Evolutionary conservation across 2,113 vertebrate genomes (phyloP), one percentile per base, ranked within the genome.

Genomic region (Sorex fumeus): DNA sequence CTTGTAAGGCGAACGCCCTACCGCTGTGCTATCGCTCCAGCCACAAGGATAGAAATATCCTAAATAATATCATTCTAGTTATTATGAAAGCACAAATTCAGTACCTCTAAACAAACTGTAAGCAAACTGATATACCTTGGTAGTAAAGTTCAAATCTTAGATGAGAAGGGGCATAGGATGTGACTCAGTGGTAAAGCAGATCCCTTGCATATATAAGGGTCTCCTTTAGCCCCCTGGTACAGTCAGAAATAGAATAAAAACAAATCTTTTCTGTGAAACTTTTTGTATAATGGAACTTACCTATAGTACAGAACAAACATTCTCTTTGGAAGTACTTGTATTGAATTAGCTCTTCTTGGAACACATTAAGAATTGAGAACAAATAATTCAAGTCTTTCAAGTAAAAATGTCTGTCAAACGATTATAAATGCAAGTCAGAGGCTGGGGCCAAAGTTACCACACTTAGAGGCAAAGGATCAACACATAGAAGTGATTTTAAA

Each of bases 311-410:
- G 34, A 94, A 45, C 60, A 70, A 90, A 32, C n/a, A 71, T 86
- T 95, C 66, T 84, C 32, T 91, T 72, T 77, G 50, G 53, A 87
- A 70, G 40, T 32, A 64, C 30, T 84, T 86, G 76, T 18, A 69
- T 43, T 84, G 45, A 80, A 91, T 87, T 85, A 84, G 74, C 45
- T 91, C 85, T 78, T 69, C 90, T 96, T 95, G 81, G 71, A 89
- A 77, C 32, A 79, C 57, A 85, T 84, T 85, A 75, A 91, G 25
- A 28, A 77, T 78, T 67, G 64, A 84, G 13, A 50, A 72, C 34
- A 53, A 53, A 3, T 60, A 94, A 94, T 74, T 91, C 78, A 74
- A 60, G 27, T 84, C 90, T 93, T 91, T 47, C 32, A 81, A 34
- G 3, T 90, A 60, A 36, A 66, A 93, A 90, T 81, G 50, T 87